Percentiles rank a stretch among this genome's conserved stretches.
phyloP scores from a whole-genome alignment of 2,113 vertebrate species.

The Spea bombifrons region DNA sequence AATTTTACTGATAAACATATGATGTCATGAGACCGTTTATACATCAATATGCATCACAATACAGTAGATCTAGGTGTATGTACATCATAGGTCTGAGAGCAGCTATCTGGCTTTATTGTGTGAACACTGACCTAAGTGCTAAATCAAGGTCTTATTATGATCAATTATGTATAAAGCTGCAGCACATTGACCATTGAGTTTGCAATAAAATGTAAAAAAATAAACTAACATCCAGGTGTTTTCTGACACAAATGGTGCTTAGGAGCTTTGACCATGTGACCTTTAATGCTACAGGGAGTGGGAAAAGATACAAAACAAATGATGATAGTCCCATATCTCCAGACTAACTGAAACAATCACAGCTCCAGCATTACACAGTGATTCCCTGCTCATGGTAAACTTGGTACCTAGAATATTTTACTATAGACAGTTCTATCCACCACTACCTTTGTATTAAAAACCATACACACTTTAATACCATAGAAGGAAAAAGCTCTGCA shows the following conservation, averaged over 20 bases:
- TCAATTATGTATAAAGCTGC: not conserved
- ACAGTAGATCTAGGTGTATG: too few relatives aligned
- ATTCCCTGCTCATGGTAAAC: too few relatives aligned
- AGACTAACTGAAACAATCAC: too few relatives aligned
- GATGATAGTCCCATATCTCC: not conserved
- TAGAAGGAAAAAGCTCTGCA: too few relatives aligned
- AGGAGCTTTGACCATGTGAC: not conserved
- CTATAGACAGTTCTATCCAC: too few relatives aligned
- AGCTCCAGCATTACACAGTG: too few relatives aligned
- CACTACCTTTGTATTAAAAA: too few relatives aligned
- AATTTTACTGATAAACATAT: too few relatives aligned
- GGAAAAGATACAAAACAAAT: not conserved
- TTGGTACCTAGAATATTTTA: too few relatives aligned
- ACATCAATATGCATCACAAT: too few relatives aligned
- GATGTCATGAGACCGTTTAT: too few relatives aligned
- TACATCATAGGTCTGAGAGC: not conserved
- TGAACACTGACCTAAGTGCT: not conserved
- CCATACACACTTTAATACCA: too few relatives aligned
- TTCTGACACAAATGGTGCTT: not conserved
- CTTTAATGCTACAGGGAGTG: not conserved
- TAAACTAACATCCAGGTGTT: not conserved
- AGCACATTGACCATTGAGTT: not conserved
- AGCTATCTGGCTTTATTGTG: not conserved
- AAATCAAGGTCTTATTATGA: constrained; percentile 4
- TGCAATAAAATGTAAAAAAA: not conserved